phyloP scores from a whole-genome alignment of 2,888 invertebrate genomes.

The Tetranychus truncatus region DNA sequence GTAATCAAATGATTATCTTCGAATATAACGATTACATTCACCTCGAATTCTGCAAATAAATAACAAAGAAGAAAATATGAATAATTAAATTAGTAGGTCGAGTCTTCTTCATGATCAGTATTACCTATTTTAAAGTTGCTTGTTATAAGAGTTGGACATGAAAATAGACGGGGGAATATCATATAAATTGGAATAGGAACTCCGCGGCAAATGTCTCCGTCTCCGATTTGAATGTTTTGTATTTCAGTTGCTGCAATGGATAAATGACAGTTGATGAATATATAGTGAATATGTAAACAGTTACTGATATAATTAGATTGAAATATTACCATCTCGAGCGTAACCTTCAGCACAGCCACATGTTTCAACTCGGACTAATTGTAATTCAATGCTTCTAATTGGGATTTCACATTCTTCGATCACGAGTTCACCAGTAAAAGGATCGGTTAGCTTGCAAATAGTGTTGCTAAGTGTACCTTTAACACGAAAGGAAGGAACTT shows the following conservation, averaged over 20 bases:
- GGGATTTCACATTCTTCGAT: constrained; percentile 61
- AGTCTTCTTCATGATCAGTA: not conserved
- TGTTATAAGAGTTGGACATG: constrained; percentile 74
- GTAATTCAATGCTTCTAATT: constrained; percentile 80
- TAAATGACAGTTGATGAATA: not conserved
- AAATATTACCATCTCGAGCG: constrained; percentile 59
- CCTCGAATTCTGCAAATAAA: constrained; percentile 63
- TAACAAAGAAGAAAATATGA: not conserved
- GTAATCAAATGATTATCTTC: constrained; percentile 80
- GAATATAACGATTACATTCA: constrained; percentile 77
- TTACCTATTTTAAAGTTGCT: constrained; percentile 83
- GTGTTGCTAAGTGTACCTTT: constrained; percentile 65
- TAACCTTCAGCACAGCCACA: constrained; percentile 83
- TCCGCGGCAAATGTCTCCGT: constrained; percentile 65
- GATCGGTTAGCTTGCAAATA: constrained; percentile 60
- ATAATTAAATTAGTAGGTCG: not conserved
- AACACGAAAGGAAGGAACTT: constrained; percentile 62
- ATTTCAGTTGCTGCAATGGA: constrained; percentile 65
- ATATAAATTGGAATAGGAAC: constrained; percentile 75
- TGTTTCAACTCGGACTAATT: constrained; percentile 81
- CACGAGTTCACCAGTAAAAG: constrained; percentile 66
- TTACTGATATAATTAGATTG: not conserved
- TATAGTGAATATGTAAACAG: constrained; percentile 5
- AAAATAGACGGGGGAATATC: constrained; percentile 85
- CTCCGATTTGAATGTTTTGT: constrained; percentile 90